phyloP scores from a whole-genome alignment of 1,140 invertebrate species.

The Camponotus vicinus region DNA sequence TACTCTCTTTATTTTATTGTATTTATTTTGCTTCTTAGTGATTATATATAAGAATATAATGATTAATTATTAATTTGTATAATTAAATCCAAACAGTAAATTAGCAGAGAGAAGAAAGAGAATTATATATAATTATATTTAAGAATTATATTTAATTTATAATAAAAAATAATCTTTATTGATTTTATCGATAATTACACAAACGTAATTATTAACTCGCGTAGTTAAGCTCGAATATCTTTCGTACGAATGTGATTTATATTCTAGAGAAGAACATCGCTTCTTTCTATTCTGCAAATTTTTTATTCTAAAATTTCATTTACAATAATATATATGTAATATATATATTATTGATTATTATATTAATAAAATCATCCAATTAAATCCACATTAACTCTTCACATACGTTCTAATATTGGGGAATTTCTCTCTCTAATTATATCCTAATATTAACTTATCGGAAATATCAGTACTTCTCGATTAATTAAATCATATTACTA shows the following conservation, averaged over 20 bases:
- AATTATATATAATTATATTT: too few relatives aligned
- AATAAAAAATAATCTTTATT: too few relatives aligned
- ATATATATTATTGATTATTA: neutral
- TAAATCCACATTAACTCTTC: conserved; percentile 17
- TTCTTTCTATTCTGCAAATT: neutral
- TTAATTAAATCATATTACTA: neutral
- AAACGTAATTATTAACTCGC: neutral
- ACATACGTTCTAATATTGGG: neutral
- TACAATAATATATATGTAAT: neutral
- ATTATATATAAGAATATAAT: neutral
- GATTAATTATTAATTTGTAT: too few relatives aligned
- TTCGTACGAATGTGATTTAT: neutral
- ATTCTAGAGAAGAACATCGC: neutral
- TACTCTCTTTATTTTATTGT: neutral
- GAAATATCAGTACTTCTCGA: neutral
- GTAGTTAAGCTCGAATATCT: neutral
- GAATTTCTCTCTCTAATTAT: too few relatives aligned
- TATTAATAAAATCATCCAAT: conserved; percentile 38
- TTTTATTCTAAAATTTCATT: conserved; percentile 1
- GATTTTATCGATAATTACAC: too few relatives aligned
- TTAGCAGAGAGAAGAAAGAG: too few relatives aligned
- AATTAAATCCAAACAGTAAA: neutral
- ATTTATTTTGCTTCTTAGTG: neutral
- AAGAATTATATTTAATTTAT: too few relatives aligned
- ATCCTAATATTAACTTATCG: neutral